A percentile compares a stretch with the other conserved stretches of the same genome.
Evolutionary conservation across 2,797 vertebrate genomes (phyloP).

Genomic region (Schizopygopsis pylzovi): DNA sequence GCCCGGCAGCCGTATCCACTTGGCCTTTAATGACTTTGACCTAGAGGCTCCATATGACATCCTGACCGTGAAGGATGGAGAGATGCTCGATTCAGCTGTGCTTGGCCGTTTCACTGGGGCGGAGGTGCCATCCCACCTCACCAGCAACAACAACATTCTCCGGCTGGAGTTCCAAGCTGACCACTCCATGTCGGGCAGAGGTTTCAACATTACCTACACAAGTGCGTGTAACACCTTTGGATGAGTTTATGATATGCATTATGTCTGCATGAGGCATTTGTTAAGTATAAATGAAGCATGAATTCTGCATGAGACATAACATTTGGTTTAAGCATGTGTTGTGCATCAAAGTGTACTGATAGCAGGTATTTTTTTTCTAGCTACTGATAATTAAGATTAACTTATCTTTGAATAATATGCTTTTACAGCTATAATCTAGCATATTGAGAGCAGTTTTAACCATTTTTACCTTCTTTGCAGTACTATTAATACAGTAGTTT

Average conservation of each 20-base stretch:
- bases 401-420: background rate
- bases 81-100: constrained; percentile 87
- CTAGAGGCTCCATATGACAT: constrained; percentile 98
- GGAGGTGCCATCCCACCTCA: constrained; percentile 95
- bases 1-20: constrained; percentile 94
- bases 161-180: constrained; percentile 97
- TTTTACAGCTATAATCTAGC: constrained; percentile 4
- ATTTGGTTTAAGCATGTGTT: constrained; percentile 12
- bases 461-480: background rate
- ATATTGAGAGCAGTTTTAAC: background rate
- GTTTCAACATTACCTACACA: constrained; percentile 98
- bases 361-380: constrained; percentile 1
- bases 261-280: constrained; percentile 28
- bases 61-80: constrained; percentile 95
- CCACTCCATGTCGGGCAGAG: constrained; percentile 98
- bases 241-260: background rate
- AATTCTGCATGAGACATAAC: background rate
- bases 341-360: background rate
- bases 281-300: constrained; percentile 8
- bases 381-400: background rate
- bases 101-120: constrained; percentile 97
- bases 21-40: constrained; percentile 99
- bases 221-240: constrained; percentile 78
- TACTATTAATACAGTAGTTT: background rate
- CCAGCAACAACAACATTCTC: constrained; percentile 92